phyloP scores from a whole-genome alignment of 2,113 vertebrate species.

The Cygnus buccinator region DNA sequence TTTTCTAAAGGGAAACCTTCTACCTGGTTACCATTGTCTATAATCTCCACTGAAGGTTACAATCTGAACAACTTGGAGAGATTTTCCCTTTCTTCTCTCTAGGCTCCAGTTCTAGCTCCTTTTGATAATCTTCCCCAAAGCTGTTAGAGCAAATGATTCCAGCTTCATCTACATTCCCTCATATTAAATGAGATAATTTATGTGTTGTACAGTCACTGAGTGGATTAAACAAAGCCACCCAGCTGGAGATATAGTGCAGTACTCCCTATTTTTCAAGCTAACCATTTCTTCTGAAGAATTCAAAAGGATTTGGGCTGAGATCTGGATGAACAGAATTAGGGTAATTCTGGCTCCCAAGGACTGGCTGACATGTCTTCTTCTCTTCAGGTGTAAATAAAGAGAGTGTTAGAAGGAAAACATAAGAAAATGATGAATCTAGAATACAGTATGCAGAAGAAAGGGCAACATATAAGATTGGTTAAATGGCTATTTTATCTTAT shows the following conservation, averaged over 20 bases:
- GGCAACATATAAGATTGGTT: background rate
- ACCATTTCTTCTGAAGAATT: slow-evolving; percentile 5
- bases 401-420: background rate
- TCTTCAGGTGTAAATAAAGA: background rate
- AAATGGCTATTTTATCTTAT: background rate
- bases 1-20: background rate
- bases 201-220: slow-evolving; percentile 30
- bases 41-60: slow-evolving; percentile 19
- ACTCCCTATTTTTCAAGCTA: slow-evolving; percentile 31
- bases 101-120: slow-evolving; percentile 38
- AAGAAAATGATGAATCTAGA: background rate
- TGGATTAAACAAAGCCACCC: slow-evolving; percentile 51
- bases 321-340: background rate
- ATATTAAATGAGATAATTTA: slow-evolving; percentile 40
- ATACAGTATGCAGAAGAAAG: background rate
- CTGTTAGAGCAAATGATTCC: slow-evolving; percentile 57
- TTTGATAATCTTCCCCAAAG: slow-evolving; percentile 53
- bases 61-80: slow-evolving; percentile 9
- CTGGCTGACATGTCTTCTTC: background rate
- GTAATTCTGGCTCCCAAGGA: background rate
- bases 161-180: slow-evolving; percentile 27
- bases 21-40: background rate
- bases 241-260: background rate
- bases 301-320: slow-evolving; percentile 10
- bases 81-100: slow-evolving; percentile 1